Evolutionary conservation across 2,797 vertebrate species (phyloP), one percentile per base, ranked within the genome.

Genomic region (Botia almorhae): DNA sequence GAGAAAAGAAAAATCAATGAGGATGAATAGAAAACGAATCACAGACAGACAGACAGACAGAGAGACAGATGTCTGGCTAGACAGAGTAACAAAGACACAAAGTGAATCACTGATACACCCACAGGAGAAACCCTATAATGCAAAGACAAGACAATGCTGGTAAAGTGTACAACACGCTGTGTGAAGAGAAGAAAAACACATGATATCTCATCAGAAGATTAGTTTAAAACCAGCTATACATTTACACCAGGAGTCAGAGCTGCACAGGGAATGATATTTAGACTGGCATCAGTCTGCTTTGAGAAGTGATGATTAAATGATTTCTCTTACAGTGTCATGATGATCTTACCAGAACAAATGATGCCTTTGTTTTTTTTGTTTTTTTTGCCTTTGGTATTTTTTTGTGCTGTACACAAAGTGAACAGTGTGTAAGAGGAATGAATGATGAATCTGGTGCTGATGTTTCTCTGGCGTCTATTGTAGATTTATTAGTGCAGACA

Each of bases 231-330:
- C 81, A 82, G 81, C 64, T 73, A 76, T 78, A 87, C 83, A 33
- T 33, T 5, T 33, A 5, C 33, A 33, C 4, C 33, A 33, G 33
- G 33, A 88, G 76, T 76, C 85, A 81, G 86, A 87, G 85, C 85
- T 84, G 87, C 82, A 74, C 82, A 13, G 29, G 12, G 87, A 89
- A 83, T 68, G 17, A 74, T 50, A 64, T 87, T 81, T 53, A 69
- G 80, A 82, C 83, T 74, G 33, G 88, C 83, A 85, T 80, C 88
- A 26, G 21, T 39, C 48, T 7, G 85, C 84, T 87, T 83, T 67
- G 80, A 76, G 73, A 81, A 82, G 90, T 69, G 63, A 43, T 36
- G 33, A 67, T 48, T 23, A 64, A 72, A 60, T 48, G 48, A 67
- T 26, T 81, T 65, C 60, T 13, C 21, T 29, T 51, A 19, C 55